phyloP scores from a whole-genome alignment of 2,797 vertebrate genomes.

The Callimico goeldii region DNA sequence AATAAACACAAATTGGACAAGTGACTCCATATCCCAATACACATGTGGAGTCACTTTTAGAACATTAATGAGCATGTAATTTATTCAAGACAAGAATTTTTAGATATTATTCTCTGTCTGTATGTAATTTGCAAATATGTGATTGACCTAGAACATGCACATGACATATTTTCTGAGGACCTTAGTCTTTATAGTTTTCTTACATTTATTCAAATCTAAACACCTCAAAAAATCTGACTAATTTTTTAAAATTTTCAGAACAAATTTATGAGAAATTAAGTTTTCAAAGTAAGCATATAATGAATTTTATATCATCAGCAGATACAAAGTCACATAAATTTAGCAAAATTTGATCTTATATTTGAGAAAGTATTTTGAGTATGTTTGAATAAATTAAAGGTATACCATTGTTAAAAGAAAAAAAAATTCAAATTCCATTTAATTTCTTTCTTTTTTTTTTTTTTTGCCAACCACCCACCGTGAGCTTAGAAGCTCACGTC shows the following conservation, averaged over 20 bases:
- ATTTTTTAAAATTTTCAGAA: not conserved
- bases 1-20: slow-evolving; percentile 54
- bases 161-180: not conserved
- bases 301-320: too few relatives aligned
- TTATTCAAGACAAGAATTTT: slow-evolving; percentile 25
- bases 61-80: slow-evolving; percentile 7
- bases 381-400: not conserved
- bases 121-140: not conserved
- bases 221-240: not conserved
- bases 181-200: slow-evolving; percentile 11
- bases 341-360: not conserved
- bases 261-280: not conserved
- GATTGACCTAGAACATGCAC: not conserved
- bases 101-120: slow-evolving; percentile 6
- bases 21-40: not conserved
- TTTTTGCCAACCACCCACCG: too few relatives aligned
- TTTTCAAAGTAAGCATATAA: not conserved
- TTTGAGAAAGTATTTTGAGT: not conserved
- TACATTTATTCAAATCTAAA: not conserved
- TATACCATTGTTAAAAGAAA: not conserved
- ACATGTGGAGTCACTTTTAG: not conserved
- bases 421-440: not conserved
- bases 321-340: not conserved
- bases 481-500: too few relatives aligned
- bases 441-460: too few relatives aligned